Evolutionary conservation across 2,888 invertebrate genomes (phyloP), one percentile per base, ranked within the genome.

Genomic region (Callyntrura sp.): DNA sequence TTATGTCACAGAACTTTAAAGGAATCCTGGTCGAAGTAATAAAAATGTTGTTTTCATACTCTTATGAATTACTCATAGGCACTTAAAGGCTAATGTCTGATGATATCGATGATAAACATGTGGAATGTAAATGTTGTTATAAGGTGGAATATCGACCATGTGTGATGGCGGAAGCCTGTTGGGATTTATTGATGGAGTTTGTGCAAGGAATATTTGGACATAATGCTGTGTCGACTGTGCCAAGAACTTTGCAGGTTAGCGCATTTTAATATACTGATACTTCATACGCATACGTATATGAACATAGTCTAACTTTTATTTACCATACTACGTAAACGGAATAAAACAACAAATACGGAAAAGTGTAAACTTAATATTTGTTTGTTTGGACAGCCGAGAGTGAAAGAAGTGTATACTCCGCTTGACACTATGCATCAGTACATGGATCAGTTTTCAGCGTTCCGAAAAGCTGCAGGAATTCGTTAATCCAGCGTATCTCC

Each of bases 381-480:
- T 51, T 79, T 79, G 57, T 90, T 91, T 25, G 94, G 94, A 48
- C 95, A 97, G 94, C 96, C 96, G 93, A 96, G 97, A 91, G 97
- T 97, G 96, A 97, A 97, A 94, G 97, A 97, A 81, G 96, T 97
- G 85, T 98, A 98, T 94, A 97, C 97, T 43, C 98, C 99, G 0
- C 96, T 98, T 93, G 98, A 99, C 94, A 98, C 98, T 0, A 97
- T 98, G 91, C 97, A 98, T 93, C 99, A 99, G 94, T 99, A 99
- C 94, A 95, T 98, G 94, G 98, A 99, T 95, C 98, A 98, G 94
- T 99, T 99, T 94, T 97, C 97, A 91, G 96, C 97, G 86, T 98
- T 98, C 94, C 96, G 98, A 88, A 99, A 98, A 94, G 95, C 96
- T 0, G 96, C 97, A 0, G 96, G 96, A 43, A 94, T 95, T 90